Evolutionary conservation across 2,888 invertebrate genomes (phyloP).

Genomic region (Lasius platythorax): DNA sequence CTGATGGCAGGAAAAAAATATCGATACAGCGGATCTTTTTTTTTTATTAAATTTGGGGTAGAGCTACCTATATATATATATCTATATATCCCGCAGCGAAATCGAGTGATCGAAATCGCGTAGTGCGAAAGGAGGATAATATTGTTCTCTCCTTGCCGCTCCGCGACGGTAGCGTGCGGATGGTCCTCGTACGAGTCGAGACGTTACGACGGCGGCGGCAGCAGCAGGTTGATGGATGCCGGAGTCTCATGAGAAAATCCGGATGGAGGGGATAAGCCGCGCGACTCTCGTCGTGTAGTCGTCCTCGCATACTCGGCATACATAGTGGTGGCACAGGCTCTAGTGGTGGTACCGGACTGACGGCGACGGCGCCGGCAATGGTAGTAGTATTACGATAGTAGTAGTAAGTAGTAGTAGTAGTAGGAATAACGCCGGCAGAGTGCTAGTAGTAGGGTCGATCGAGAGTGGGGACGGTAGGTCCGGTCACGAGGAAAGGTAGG

Average conservation of each 20-base stretch:
- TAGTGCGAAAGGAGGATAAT: neutral
- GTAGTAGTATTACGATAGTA: conserved; percentile 48
- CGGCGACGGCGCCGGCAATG: conserved; percentile 45
- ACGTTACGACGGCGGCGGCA: conserved; percentile 71
- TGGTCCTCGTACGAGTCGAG: conserved; percentile 60
- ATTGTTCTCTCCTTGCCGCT: neutral
- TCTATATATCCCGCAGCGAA: neutral
- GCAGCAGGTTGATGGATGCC: conserved; percentile 82
- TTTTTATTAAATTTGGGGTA: neutral
- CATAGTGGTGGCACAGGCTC: conserved; percentile 24
- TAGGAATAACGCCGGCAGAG: conserved; percentile 81
- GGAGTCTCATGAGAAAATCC: conserved; percentile 76
- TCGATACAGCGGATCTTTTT: neutral
- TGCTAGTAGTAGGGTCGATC: conserved; percentile 48
- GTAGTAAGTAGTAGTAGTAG: conserved; percentile 83
- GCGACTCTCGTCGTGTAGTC: conserved; percentile 87
- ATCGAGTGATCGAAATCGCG: conserved; percentile 5
- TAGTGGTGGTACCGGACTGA: conserved; percentile 43
- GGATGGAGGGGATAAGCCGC: conserved; percentile 86
- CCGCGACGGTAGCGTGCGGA: conserved; percentile 30
- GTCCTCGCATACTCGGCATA: conserved; percentile 41
- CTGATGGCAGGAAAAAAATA: neutral
- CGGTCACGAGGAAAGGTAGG: conserved; percentile 57
- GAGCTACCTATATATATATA: neutral
- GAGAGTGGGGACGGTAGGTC: conserved; percentile 68